Evolutionary conservation across 2,113 vertebrate genomes (phyloP), one percentile per base, ranked within the genome.

Genomic region (Xiphophorus hellerii): DNA sequence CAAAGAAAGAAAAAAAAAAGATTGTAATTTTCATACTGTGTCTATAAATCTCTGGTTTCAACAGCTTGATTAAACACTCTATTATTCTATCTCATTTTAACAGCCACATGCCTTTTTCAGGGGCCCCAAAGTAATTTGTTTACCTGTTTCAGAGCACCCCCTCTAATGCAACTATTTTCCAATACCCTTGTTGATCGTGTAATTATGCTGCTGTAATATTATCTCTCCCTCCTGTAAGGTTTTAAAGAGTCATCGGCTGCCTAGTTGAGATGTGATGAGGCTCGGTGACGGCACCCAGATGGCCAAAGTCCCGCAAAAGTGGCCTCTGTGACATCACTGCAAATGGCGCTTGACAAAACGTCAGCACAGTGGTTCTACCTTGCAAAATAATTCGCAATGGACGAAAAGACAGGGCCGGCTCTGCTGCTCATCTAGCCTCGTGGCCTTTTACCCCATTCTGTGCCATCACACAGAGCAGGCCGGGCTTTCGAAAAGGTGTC

Each of bases 361-460:
- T 78, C 80, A 74, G 82, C 73, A 71, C 70, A 60, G 84, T 85
- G 82, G 80, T 85, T 74, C 63, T 58, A 42, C 90, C 87, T 89
- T 84, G 63, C 66, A 71, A 86, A 90, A 92, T 92, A 84, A 92
- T 92, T 85, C 87, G 74, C 80, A 78, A 90, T 87, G 89, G 90
- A 90, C 51, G 84, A 90, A 85, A 58, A 86, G 87, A 83, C 76
- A 87, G 73, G 90, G 82, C 80, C 83, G 76, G 69, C 75, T 83
- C 85, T 76, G 71, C 66, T 58, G 44, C 74, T 9, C 66, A 66
- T 70, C 51, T 71, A 82, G 87, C 80, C 86, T 63, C 0, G 10
- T 72, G 76, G 74, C 81, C 78, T 84, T 80, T 80, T 73, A 66
- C 69, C 84, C 86, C 70, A 25, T 74, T 63, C 58, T 28, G 65